phyloP scores from a whole-genome alignment of 2,888 invertebrate species.

The Stomorhina lunata region DNA sequence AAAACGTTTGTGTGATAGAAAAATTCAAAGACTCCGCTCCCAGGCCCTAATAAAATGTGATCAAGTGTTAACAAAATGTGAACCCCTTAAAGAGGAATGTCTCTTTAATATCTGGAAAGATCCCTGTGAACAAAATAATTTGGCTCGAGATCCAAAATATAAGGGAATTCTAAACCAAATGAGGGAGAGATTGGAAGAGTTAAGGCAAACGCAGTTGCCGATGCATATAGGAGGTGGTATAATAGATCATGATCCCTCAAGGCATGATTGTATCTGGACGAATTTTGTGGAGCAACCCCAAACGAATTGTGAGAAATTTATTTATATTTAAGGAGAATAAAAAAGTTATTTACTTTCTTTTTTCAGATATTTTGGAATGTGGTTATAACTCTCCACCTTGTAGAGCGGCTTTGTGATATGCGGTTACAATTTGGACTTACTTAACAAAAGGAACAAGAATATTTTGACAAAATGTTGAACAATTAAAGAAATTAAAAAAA shows the following conservation, averaged over 20 bases:
- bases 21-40: constrained; percentile 64
- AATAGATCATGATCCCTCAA: constrained; percentile 80
- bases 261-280: constrained; percentile 82
- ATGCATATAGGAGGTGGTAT: constrained; percentile 80
- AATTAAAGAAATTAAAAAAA: too few relatives aligned
- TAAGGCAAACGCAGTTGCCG: constrained; percentile 78
- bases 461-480: too few relatives aligned
- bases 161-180: constrained; percentile 72
- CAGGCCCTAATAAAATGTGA: constrained; percentile 69
- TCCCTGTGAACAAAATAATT: constrained; percentile 81
- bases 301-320: constrained; percentile 43
- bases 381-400: constrained; percentile 70
- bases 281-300: constrained; percentile 74
- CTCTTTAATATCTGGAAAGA: constrained; percentile 81
- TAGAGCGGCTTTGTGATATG: too few relatives aligned
- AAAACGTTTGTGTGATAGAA: constrained; percentile 58
- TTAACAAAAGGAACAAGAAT: too few relatives aligned
- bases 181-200: constrained; percentile 79
- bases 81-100: constrained; percentile 78
- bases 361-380: constrained; percentile 66
- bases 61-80: constrained; percentile 70
- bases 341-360: background rate
- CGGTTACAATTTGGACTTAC: too few relatives aligned
- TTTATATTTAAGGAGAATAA: background rate
- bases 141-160: constrained; percentile 65